phyloP scores from a whole-genome alignment of 2,888 invertebrate genomes.

The Psococerastis gibbosa region DNA sequence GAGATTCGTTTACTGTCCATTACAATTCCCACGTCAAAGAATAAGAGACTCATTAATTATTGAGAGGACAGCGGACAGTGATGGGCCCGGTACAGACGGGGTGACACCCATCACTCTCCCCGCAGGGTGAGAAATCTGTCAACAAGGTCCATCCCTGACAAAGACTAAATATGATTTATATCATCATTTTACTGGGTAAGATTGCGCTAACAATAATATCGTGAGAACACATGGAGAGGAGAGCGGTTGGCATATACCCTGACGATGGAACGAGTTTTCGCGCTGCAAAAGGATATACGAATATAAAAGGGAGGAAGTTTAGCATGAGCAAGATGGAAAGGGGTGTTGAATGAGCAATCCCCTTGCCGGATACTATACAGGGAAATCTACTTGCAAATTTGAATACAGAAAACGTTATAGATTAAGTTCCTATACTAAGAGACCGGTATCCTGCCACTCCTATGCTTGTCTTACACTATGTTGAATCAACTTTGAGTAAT shows the following conservation, averaged over 20 bases:
- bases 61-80: too few relatives aligned
- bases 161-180: neutral
- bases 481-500: too few relatives aligned
- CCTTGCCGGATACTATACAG: neutral
- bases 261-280: slow-evolving; percentile 4
- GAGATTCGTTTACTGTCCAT: too few relatives aligned
- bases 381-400: slow-evolving; percentile 10
- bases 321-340: too few relatives aligned
- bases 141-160: neutral
- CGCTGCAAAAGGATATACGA: slow-evolving; percentile 6
- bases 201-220: slow-evolving; percentile 8
- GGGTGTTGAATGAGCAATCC: slow-evolving; percentile 1
- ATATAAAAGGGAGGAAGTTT: slow-evolving; percentile 9
- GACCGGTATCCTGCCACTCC: too few relatives aligned
- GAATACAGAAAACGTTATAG: slow-evolving; percentile 10
- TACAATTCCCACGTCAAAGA: too few relatives aligned
- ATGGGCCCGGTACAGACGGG: too few relatives aligned
- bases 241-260: slow-evolving; percentile 1
- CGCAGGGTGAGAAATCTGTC: neutral
- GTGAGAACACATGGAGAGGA: slow-evolving; percentile 8
- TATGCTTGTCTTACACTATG: too few relatives aligned
- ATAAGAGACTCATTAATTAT: too few relatives aligned
- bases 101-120: slow-evolving; percentile 8
- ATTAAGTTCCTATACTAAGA: slow-evolving; percentile 7
- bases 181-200: neutral